Evolutionary conservation across 2,113 vertebrate genomes (phyloP).

Genomic region (Amblyopsis rosae): DNA sequence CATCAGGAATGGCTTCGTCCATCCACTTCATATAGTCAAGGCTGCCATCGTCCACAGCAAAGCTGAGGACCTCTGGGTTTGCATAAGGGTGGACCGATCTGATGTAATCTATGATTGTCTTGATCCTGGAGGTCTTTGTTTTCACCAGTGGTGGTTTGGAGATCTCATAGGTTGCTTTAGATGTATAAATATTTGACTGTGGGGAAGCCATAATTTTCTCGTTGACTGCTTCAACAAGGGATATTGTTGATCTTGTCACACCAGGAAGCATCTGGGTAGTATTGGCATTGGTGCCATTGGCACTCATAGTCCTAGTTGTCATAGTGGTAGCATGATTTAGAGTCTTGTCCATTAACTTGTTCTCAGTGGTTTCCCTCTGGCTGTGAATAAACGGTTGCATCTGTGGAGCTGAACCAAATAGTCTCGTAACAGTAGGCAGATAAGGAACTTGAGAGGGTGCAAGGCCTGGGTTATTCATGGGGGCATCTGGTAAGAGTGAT

Average conservation of each 20-base stretch:
- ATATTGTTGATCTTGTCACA: constrained; percentile 41
- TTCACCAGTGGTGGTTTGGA: constrained; percentile 78
- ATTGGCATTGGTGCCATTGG: constrained; percentile 37
- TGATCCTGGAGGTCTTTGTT: constrained; percentile 83
- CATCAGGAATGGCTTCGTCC: constrained; percentile 75
- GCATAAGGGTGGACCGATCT: constrained; percentile 86
- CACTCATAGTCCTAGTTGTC: constrained; percentile 26
- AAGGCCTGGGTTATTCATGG: constrained; percentile 21
- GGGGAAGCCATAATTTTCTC: constrained; percentile 33
- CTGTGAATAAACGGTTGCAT: constrained; percentile 47
- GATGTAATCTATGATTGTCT: constrained; percentile 73
- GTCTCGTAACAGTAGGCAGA: constrained; percentile 49
- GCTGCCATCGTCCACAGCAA: constrained; percentile 82
- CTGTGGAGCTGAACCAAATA: constrained; percentile 47
- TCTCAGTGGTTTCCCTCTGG: constrained; percentile 45
- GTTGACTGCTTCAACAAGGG: constrained; percentile 34
- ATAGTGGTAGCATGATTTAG: constrained; percentile 17
- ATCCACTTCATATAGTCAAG: constrained; percentile 81
- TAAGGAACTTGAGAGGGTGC: constrained; percentile 49
- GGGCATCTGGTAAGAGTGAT: constrained; percentile 49
- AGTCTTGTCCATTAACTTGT: constrained; percentile 22
- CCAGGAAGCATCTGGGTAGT: constrained; percentile 37
- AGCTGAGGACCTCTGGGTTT: constrained; percentile 84
- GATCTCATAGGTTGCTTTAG: constrained; percentile 70
- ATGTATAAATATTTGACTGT: constrained; percentile 62